Conservation (phyloP, 2,113 vertebrate species). For the Zosterops borbonicus region DNA sequence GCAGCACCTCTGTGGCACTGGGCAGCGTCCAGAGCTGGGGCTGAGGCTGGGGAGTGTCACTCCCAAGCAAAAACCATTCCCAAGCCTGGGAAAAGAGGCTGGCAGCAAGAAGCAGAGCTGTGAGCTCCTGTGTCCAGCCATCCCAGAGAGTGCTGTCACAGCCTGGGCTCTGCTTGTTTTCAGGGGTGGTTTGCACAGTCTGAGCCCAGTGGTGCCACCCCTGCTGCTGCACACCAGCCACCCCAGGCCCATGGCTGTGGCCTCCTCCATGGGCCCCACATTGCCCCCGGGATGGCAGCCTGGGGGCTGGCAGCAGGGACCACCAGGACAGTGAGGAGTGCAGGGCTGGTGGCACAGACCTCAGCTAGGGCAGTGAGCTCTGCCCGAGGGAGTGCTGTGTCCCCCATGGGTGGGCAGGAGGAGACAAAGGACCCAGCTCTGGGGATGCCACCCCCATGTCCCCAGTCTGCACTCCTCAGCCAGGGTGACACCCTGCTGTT, state of each 20-base stretch:
- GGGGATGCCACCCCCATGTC: background rate
- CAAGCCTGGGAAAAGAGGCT: background rate
- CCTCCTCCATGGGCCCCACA: background rate
- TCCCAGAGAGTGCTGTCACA: rapidly evolving
- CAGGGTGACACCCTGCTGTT: background rate
- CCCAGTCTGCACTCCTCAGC: background rate
- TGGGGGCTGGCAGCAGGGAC: background rate
- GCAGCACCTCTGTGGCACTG: background rate
- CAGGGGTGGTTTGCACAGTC: background rate
- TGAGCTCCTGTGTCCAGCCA: background rate
- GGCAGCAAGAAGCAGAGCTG: background rate
- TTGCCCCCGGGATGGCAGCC: background rate
- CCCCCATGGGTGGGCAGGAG: rapidly evolving
- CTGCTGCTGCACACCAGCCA: background rate
- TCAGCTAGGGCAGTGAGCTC: rapidly evolving
- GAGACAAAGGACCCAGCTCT: background rate
- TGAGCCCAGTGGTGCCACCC: background rate
- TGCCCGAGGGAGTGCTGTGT: background rate
- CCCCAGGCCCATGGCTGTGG: rapidly evolving
- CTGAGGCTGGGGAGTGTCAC: background rate
- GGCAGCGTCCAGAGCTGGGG: background rate
- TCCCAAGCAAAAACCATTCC: background rate
- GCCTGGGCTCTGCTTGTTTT: background rate
- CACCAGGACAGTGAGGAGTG: rapidly evolving
- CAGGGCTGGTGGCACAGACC: background rate